Evolutionary conservation across 1,140 invertebrate species (phyloP).

Genomic region (Lepidurus arcticus): DNA sequence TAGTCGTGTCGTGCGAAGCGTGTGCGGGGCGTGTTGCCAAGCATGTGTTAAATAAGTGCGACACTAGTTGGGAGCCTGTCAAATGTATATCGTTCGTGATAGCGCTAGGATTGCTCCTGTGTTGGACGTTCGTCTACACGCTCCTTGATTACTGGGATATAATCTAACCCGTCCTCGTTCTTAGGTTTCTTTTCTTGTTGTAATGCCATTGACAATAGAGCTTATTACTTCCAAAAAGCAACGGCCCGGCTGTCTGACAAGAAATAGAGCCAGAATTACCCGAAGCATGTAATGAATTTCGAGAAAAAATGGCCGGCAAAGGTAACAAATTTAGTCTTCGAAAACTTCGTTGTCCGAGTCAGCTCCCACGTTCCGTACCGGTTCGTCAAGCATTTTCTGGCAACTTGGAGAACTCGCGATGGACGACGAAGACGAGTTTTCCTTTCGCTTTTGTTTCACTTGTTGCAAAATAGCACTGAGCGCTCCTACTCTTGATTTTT

Average conservation of each 20-base stretch:
- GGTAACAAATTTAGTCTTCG: neutral
- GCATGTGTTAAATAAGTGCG: neutral
- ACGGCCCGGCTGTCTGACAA: neutral
- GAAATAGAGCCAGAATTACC: neutral
- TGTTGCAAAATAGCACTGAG: constrained; percentile 33
- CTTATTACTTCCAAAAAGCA: neutral
- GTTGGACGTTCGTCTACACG: neutral
- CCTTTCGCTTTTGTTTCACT: constrained; percentile 25
- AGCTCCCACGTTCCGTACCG: neutral
- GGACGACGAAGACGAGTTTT: neutral
- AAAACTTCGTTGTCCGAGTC: neutral
- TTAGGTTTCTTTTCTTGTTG: neutral
- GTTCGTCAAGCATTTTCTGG: neutral
- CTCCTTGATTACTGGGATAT: neutral
- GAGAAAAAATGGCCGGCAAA: neutral
- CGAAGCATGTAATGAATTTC: neutral
- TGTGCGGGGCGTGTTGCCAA: neutral
- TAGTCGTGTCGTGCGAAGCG: neutral
- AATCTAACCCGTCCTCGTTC: neutral
- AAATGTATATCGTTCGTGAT: neutral
- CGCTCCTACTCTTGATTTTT: constrained; percentile 19
- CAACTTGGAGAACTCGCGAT: neutral
- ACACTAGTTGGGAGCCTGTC: neutral
- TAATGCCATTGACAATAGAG: no score
- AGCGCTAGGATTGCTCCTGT: neutral